phyloP scores from a whole-genome alignment of 1,140 invertebrate species.

The Cydia amplana region DNA sequence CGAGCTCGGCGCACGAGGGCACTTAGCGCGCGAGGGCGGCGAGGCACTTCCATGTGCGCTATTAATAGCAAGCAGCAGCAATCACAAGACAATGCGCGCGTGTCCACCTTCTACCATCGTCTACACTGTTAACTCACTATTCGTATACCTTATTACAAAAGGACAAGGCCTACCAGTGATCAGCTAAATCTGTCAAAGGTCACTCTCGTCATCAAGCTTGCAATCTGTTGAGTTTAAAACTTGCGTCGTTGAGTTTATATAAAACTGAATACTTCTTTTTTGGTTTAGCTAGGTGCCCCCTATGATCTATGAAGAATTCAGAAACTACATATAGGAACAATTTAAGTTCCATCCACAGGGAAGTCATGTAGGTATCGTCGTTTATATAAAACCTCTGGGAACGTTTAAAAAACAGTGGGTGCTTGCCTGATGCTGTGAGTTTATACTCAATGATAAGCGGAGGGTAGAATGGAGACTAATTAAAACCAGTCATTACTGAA shows the following conservation, averaged over 20 bases:
- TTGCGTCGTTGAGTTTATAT: neutral
- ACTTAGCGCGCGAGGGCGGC: neutral
- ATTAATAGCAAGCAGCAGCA: neutral
- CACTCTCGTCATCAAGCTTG: neutral
- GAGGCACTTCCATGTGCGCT: neutral
- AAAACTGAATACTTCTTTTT: neutral
- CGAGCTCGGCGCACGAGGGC: neutral
- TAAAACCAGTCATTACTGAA: too few species aligned
- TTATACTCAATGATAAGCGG: too few species aligned
- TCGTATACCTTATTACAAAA: neutral
- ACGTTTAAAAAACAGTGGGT: too few species aligned
- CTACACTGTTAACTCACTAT: neutral
- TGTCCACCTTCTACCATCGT: neutral
- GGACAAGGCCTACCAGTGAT: neutral
- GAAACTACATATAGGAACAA: too few species aligned
- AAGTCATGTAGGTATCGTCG: too few species aligned
- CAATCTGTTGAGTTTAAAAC: neutral
- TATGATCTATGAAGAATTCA: too few species aligned
- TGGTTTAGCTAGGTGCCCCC: neutral
- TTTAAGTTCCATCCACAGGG: too few species aligned
- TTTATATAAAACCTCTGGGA: too few species aligned
- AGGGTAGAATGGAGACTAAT: too few species aligned
- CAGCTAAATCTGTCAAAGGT: neutral
- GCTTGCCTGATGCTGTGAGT: too few species aligned
- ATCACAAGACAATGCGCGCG: slow-evolving; percentile 8